Base-by-base conservation (phyloP, 2,797 vertebrate species). In the Alectoris magna region DNA sequence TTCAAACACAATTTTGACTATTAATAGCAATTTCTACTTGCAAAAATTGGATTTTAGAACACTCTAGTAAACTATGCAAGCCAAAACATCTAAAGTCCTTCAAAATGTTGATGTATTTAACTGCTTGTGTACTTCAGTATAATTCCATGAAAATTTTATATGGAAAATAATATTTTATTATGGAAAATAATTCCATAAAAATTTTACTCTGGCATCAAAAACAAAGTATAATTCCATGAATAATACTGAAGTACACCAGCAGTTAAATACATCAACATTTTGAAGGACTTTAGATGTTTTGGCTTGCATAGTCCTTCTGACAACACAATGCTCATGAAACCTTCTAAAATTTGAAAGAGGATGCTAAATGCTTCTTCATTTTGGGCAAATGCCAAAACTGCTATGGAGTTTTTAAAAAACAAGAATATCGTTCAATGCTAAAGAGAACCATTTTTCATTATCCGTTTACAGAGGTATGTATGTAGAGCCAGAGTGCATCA, bases 381-480 rank as follows among this genome's bases (percentile, higher is more conserved):
- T 78, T 21, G 64, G 16, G 1, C 34, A 79, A 63, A 48, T 22
- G 9, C 34, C 19, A 71, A 71, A 74, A 51, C 5, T 62, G 46
- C 41, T 8, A 4, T 24, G 12, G 53, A 85, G 73, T 2, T 9
- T 27, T 56, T 19, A 9, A 34, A 34, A 22, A 58, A 58, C 3
- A 11, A 8, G 56, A 43, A 46, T n/a, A 10, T 16, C 23, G 38
- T 53, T 77, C 21, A 62, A 19, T 38, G 34, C 31, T 38, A 46
- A 36, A 12, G 18, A 48, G 17, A n/a, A 17, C 11, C n/a, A 14
- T 29, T 70, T 78, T 55, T 66, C 38, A 62, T 55, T 85, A 68
- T 41, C 16, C 0, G 0, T 27, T 41, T 6, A 49, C 44, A 74
- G 1, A 71, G 14, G 4, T 41, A 4, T 6, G 7, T n/a, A 70